phyloP scores from a whole-genome alignment of 2,888 invertebrate genomes.

The Drosophila longiperda region DNA sequence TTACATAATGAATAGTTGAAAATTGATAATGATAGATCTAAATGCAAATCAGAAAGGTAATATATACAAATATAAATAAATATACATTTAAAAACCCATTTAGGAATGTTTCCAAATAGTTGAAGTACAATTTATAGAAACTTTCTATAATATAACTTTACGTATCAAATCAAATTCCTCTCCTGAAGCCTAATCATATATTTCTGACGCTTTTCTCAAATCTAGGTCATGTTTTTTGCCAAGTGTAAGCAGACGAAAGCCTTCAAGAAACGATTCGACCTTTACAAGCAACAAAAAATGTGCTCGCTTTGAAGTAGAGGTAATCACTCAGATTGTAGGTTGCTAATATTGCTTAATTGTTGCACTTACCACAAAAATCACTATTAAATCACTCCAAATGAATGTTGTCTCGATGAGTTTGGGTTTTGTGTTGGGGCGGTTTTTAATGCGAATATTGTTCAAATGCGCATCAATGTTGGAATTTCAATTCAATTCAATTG shows the following conservation, averaged over 20 bases:
- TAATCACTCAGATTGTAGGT: constrained; percentile 9
- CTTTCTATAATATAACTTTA: background rate
- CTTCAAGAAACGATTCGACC: constrained; percentile 23
- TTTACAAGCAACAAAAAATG: constrained; percentile 23
- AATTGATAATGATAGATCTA: background rate
- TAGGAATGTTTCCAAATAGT: background rate
- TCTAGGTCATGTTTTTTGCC: background rate
- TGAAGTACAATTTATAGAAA: background rate
- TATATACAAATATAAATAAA: background rate
- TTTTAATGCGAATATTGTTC: constrained; percentile 14
- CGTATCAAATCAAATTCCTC: background rate
- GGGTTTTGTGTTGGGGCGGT: constrained; percentile 4
- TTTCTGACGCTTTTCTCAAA: background rate
- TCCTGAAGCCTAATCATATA: background rate
- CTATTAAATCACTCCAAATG: constrained; percentile 1
- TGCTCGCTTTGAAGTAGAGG: constrained; percentile 6
- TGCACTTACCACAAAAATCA: constrained; percentile 48
- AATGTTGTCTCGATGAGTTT: constrained; percentile 2
- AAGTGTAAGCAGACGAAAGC: background rate
- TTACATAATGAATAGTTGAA: background rate
- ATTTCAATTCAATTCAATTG: constrained; percentile 46
- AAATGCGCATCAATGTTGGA: constrained; percentile 32
- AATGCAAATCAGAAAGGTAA: background rate
- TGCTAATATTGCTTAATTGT: constrained; percentile 35
- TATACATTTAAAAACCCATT: background rate